Evolutionary conservation across 35 echinoderm and acorn worm genomes (phyloP).

Genomic region (Strongylocentrotus purpuratus): DNA sequence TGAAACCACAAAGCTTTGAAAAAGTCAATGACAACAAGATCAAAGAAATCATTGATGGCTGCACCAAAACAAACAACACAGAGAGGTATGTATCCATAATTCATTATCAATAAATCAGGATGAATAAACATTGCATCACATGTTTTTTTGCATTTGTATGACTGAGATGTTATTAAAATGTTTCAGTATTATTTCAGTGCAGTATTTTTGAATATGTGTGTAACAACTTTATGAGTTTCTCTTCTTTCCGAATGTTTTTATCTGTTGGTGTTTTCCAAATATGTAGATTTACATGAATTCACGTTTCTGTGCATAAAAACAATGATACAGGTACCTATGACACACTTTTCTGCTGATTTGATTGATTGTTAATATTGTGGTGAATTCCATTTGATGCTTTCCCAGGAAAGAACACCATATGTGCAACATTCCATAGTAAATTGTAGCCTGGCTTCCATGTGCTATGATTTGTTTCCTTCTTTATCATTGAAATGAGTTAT

Average conservation of each 20-base stretch:
- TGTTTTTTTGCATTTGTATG: too few relatives aligned
- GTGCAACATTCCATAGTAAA: background rate
- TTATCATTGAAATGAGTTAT: background rate
- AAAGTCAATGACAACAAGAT: slow-evolving; percentile 91
- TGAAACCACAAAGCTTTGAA: slow-evolving; percentile 92
- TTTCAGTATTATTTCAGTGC: background rate
- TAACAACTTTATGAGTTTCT: background rate
- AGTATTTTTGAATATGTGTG: background rate
- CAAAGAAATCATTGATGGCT: slow-evolving; percentile 93
- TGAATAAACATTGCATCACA: background rate
- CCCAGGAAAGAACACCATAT: background rate
- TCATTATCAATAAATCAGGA: background rate
- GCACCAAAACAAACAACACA: slow-evolving; percentile 77
- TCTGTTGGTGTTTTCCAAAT: background rate
- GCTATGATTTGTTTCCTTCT: background rate
- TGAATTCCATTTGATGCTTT: background rate
- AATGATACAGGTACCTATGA: background rate
- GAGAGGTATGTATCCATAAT: slow-evolving; percentile 77
- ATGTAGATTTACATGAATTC: too few relatives aligned
- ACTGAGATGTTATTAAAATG: too few relatives aligned
- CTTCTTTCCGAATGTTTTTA: background rate
- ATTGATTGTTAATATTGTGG: background rate
- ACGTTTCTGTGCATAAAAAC: background rate
- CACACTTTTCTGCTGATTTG: background rate
- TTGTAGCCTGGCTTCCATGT: background rate